Evolutionary conservation across 1,140 invertebrate species (phyloP), one percentile per base, ranked within the genome.

Genomic region (Drosophila funebris): DNA sequence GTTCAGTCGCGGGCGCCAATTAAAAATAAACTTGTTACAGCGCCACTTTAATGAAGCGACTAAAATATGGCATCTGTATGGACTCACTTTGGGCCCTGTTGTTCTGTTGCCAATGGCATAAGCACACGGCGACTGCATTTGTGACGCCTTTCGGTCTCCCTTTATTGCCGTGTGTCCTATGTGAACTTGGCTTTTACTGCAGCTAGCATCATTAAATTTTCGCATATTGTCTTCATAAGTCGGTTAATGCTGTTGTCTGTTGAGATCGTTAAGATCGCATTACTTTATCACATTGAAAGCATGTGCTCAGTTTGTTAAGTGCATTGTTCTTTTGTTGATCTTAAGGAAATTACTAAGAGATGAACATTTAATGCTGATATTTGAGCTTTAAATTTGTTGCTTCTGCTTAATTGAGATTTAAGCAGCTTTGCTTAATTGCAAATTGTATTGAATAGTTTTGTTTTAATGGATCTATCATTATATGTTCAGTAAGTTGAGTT

Each of bases 21-120:
- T 87, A 87, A 88, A 73, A 75, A 87, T 88, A 82, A 78, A 87
- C 82, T 87, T 87, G 82, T 87, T 87, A 82, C 83, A 85, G 76
- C 76, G 81, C 73, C 76, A 79, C 67, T 73, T 83, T 85, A 84
- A 84, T 85, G 81, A 84, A 81, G 78, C 67, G 78, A 74, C 78
- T 67, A 69, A 76, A 76, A 61, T 81, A 83, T 61, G 43, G 44
- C 43, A 46, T 20, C 39, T 31, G 22, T 22, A n/a, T 29, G 39
- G 13, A 27, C 4, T 27, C 24, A 18, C 33, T 22, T 29, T 52
- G 9, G 1, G 4, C 9, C 7, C 13, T 18, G 9, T 18, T 13
- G n/a, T 16, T 8, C 16, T 24, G 20, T 16, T 39, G 13, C 16
- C 8, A 39, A 57, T 11, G 14, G 27, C 52, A 57, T 57, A 41